Evolutionary conservation across 2,797 vertebrate species (phyloP).

Genomic region (Poecilia velifera): DNA sequence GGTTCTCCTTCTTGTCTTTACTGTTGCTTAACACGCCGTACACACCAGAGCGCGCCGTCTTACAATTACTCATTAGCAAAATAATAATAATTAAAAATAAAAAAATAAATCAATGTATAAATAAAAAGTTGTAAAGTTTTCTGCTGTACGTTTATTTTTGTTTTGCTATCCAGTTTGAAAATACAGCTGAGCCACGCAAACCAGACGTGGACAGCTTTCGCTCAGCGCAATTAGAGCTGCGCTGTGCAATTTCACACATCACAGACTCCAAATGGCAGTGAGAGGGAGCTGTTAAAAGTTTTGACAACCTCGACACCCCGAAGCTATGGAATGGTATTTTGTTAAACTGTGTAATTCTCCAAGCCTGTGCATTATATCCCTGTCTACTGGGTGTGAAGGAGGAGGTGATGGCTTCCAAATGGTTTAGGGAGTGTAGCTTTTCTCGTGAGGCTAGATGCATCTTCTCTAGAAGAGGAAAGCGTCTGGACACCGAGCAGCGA

Average conservation of each 20-base stretch:
- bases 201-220: slow-evolving; percentile 34
- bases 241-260: slow-evolving; percentile 55
- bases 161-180: slow-evolving; percentile 11
- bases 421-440: slow-evolving; percentile 1
- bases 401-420: slow-evolving; percentile 25
- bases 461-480: slow-evolving; percentile 1
- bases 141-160: slow-evolving; percentile 7
- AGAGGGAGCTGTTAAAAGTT: slow-evolving; percentile 52
- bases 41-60: slow-evolving; percentile 17
- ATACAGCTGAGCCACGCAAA: slow-evolving; percentile 28
- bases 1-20: not conserved
- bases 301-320: slow-evolving; percentile 46
- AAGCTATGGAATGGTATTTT: slow-evolving; percentile 50
- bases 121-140: slow-evolving; percentile 15
- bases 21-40: slow-evolving; percentile 13
- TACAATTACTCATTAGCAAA: slow-evolving; percentile 43
- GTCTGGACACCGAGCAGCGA: slow-evolving; percentile 2
- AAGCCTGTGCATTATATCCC: slow-evolving; percentile 35
- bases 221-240: slow-evolving; percentile 47
- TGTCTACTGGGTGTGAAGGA: slow-evolving; percentile 8
- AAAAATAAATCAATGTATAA: not conserved
- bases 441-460: not conserved
- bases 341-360: slow-evolving; percentile 36
- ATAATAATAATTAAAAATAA: not conserved
- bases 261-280: slow-evolving; percentile 39